Conservation (phyloP, 2,113 vertebrate species). For the Leptobrachium leishanense region DNA sequence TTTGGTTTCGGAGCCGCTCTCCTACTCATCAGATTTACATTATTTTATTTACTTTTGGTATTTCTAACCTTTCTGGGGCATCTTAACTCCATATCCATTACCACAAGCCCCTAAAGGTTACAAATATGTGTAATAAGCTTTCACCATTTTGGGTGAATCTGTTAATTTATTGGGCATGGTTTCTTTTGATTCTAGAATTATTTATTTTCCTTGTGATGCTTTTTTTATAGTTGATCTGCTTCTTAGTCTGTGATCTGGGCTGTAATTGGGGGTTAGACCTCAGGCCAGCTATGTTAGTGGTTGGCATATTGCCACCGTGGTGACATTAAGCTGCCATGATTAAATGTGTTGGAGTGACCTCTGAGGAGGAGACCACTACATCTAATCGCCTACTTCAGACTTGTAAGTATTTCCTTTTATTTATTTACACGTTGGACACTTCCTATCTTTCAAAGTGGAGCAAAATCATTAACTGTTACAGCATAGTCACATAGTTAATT, state of each 20-base stretch:
- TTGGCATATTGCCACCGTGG: constrained; percentile 59
- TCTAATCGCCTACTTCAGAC: constrained; percentile 68
- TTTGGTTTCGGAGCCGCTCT: constrained; percentile 58
- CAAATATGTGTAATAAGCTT: constrained; percentile 66
- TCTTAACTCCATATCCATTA: constrained; percentile 40
- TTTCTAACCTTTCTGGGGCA: constrained; percentile 74
- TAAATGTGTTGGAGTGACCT: constrained; percentile 66
- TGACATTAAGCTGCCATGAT: constrained; percentile 52
- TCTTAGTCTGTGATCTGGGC: constrained; percentile 74
- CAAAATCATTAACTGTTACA: no score
- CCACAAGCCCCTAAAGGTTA: constrained; percentile 68
- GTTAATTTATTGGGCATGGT: constrained; percentile 56
- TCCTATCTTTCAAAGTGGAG: no score
- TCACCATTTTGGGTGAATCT: constrained; percentile 57
- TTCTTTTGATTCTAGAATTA: constrained; percentile 55
- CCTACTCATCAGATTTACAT: constrained; percentile 59
- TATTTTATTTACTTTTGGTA: constrained; percentile 61
- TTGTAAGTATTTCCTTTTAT: constrained; percentile 84
- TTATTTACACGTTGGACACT: no score
- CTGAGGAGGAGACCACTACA: constrained; percentile 69
- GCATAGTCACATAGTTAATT: no score
- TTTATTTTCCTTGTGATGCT: constrained; percentile 57
- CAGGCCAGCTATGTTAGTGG: constrained; percentile 94
- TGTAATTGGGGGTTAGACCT: constrained; percentile 83
- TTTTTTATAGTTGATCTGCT: constrained; percentile 59